Base-by-base conservation (phyloP, 2,113 vertebrate genomes). In the Tetrao urogallus region DNA sequence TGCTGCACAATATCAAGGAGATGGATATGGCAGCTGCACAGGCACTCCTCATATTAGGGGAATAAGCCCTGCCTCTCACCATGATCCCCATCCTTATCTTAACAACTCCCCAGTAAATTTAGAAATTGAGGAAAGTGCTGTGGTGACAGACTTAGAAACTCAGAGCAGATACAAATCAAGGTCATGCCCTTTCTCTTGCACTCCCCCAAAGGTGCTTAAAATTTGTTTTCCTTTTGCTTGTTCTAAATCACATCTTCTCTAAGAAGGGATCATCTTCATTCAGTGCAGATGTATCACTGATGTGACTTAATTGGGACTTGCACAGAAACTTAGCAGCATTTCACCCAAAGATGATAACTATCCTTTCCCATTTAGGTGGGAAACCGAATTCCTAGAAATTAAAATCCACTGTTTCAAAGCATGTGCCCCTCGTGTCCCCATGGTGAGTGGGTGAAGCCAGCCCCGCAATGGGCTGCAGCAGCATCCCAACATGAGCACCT, bases 141-240 rank as follows among this genome's bases (percentile, higher is more conserved):
- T 67, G 81, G 57, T 78, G 65, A 86, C 70, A 83, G 86, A 74
- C 72, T 78, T 93, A 86, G 71, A 94, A 83, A 76, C 66, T 82
- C 36, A 30, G 76, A 63, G 52, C 63, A 90, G 83, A 92, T 88
- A 94, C 77, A 93, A 86, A 95, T 90, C 90, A 92, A 95, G 90
- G 81, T 90, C 83, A 11, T 3, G 76, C 58, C 80, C 80, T 76
- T 80, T 72, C 32, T 74, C n/a, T 76, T 82, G 8, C 36, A 77
- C 32, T 90, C 13, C 90, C 54, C 83, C 21, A 60, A 72, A 84
- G 77, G 65, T 93, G 83, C 66, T 90, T 92, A 60, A 77, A 90
- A 50, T 78, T 75, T 75, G 30, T 25, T 86, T 94, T 88, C n/a
- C 42, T 93, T 45, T 81, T 74, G 60, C 69, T 86, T 47, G 43